Evolutionary conservation across 2,113 vertebrate genomes (phyloP).

Genomic region (Elgaria multicarinata): DNA sequence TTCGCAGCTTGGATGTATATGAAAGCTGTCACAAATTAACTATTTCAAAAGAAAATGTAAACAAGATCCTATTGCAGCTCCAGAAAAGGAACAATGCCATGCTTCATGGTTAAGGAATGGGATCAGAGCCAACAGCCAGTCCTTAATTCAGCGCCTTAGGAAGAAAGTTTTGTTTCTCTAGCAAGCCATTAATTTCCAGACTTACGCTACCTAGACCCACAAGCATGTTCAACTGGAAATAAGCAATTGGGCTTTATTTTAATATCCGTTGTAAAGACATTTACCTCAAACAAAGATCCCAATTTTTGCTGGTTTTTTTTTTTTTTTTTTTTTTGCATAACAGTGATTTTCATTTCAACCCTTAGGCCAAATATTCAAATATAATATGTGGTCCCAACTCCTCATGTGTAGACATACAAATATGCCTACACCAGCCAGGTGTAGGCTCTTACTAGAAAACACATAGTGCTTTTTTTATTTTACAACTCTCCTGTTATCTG

Average conservation of each 20-base stretch:
- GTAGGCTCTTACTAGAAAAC: not conserved
- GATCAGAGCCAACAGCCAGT: conserved; percentile 67
- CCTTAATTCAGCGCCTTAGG: conserved; percentile 69
- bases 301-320: not conserved
- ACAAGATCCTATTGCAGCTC: conserved; percentile 68
- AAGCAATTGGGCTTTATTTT: conserved; percentile 36
- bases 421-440: not conserved
- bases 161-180: conserved; percentile 66
- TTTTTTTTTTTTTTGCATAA: not conserved
- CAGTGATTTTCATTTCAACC: not conserved
- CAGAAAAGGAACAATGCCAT: conserved; percentile 72
- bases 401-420: not conserved
- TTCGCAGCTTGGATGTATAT: conserved; percentile 59
- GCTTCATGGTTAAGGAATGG: conserved; percentile 65
- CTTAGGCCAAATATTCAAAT: not conserved
- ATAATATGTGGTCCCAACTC: not conserved
- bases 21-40: conserved; percentile 70
- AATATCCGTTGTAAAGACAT: conserved; percentile 4
- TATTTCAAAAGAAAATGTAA: conserved; percentile 70
- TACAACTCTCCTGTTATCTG: not conserved
- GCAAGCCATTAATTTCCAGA: conserved; percentile 65
- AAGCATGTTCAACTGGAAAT: conserved; percentile 42
- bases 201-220: conserved; percentile 52
- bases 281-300: conserved; percentile 24
- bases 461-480: not conserved